Percentiles rank a stretch among this genome's conserved stretches.
phyloP scores from a whole-genome alignment of 2,113 vertebrate genomes.

The Halcyon senegalensis region DNA sequence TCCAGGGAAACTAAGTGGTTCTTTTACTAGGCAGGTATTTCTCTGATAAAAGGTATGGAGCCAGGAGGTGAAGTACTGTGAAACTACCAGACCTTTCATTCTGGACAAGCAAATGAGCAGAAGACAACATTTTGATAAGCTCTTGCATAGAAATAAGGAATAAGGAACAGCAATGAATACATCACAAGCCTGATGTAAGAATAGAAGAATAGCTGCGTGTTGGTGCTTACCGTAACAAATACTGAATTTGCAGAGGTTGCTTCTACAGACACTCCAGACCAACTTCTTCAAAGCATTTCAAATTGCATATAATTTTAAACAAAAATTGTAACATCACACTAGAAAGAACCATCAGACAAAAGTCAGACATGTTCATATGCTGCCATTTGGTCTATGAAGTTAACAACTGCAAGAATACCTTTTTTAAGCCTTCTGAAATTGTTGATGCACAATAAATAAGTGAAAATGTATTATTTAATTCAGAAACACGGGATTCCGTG shows the following conservation, averaged over 20 bases:
- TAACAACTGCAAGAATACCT: not conserved
- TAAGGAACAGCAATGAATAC: not conserved
- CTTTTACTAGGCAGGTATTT: not conserved
- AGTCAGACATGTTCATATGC: not conserved
- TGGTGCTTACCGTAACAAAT: not conserved
- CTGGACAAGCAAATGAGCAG: not conserved
- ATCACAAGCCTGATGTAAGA: not conserved
- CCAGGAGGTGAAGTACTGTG: not conserved
- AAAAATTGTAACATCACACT: not conserved
- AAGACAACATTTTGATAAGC: not conserved
- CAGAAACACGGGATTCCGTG: not conserved
- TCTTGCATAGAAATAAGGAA: not conserved
- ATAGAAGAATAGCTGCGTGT: not conserved
- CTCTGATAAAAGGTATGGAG: not conserved
- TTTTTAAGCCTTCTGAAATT: constrained; percentile 6
- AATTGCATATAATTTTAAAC: not conserved
- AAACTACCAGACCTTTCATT: not conserved
- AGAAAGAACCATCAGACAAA: not conserved
- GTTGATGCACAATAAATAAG: not conserved
- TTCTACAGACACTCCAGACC: not conserved
- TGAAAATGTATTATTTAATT: not conserved
- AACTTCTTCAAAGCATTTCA: not conserved
- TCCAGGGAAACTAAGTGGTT: not conserved
- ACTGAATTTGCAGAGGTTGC: not conserved
- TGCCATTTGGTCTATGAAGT: not conserved